phyloP scores from a whole-genome alignment of 1,140 invertebrate genomes.

The Drosophila parabipectinata region DNA sequence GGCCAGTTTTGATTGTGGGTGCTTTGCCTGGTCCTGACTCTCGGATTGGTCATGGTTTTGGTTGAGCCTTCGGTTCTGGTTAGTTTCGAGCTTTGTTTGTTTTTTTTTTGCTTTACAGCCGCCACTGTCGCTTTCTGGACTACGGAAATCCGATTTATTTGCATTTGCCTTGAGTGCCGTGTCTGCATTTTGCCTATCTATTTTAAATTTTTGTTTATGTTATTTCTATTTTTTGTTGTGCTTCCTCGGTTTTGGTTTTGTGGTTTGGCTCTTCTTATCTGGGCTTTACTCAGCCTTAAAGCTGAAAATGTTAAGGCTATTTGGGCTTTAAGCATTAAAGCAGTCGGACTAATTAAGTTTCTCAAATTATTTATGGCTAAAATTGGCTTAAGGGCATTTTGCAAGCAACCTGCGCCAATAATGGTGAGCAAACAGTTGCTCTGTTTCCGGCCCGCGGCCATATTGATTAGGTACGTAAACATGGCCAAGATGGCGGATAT shows the following conservation, averaged over 20 bases:
- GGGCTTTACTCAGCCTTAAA: constrained; percentile 17
- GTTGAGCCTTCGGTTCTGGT: constrained; percentile 23
- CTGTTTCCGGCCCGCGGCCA: constrained; percentile 25
- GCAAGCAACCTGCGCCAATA: constrained; percentile 24
- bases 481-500: constrained; percentile 43
- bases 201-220: constrained; percentile 17
- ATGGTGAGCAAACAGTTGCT: constrained; percentile 28
- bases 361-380: constrained; percentile 66
- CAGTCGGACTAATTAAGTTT: constrained; percentile 54
- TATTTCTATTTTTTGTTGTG: constrained; percentile 3
- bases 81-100: constrained; percentile 48
- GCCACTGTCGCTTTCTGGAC: constrained; percentile 6
- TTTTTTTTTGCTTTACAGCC: constrained; percentile 31
- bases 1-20: constrained; percentile 42
- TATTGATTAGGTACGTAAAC: constrained; percentile 75
- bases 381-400: constrained; percentile 19
- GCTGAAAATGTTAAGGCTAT: background rate
- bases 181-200: constrained; percentile 26
- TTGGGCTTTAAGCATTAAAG: constrained; percentile 3
- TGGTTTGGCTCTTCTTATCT: constrained; percentile 19
- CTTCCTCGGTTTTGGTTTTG: constrained; percentile 25
- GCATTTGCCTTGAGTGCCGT: constrained; percentile 42
- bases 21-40: constrained; percentile 5
- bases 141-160: constrained; percentile 58
- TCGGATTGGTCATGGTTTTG: constrained; percentile 22